Evolutionary conservation across 2,888 invertebrate genomes (phyloP).

Genomic region (Cepaea hortensis): DNA sequence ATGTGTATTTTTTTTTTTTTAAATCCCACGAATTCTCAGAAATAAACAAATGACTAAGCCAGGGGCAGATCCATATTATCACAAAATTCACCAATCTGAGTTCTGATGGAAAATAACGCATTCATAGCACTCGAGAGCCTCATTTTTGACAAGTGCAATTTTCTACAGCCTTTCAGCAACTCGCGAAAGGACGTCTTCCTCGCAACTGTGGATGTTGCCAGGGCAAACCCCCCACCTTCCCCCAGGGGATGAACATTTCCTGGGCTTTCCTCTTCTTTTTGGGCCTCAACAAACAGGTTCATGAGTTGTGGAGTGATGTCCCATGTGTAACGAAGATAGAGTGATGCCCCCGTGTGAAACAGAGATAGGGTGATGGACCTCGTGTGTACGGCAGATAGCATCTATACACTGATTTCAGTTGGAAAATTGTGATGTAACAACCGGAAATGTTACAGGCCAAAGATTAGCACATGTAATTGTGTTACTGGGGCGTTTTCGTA

Average conservation of each 20-base stretch:
- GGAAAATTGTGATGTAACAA: too few relatives aligned
- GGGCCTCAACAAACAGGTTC: not conserved
- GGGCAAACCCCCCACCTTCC: not conserved
- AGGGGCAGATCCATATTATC: not conserved
- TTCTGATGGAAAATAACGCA: not conserved
- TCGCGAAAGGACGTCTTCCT: not conserved
- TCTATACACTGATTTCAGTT: too few relatives aligned
- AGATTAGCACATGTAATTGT: too few relatives aligned
- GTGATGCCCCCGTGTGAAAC: not conserved
- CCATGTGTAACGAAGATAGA: not conserved
- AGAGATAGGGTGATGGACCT: too few relatives aligned
- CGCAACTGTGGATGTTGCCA: not conserved
- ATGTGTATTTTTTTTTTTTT: too few relatives aligned
- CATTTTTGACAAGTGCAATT: slow-evolving; percentile 7
- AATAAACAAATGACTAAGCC: too few relatives aligned
- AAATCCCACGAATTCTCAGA: too few relatives aligned
- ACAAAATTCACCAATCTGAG: not conserved
- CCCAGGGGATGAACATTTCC: not conserved
- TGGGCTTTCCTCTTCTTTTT: not conserved
- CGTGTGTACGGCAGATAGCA: too few relatives aligned
- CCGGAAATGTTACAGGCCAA: too few relatives aligned
- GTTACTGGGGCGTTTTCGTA: too few relatives aligned
- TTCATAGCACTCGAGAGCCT: slow-evolving; percentile 1
- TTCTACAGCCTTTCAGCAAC: not conserved
- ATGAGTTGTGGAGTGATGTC: not conserved